phyloP scores from a whole-genome alignment of 2,797 vertebrate genomes.

The Emydoidea blandingii region DNA sequence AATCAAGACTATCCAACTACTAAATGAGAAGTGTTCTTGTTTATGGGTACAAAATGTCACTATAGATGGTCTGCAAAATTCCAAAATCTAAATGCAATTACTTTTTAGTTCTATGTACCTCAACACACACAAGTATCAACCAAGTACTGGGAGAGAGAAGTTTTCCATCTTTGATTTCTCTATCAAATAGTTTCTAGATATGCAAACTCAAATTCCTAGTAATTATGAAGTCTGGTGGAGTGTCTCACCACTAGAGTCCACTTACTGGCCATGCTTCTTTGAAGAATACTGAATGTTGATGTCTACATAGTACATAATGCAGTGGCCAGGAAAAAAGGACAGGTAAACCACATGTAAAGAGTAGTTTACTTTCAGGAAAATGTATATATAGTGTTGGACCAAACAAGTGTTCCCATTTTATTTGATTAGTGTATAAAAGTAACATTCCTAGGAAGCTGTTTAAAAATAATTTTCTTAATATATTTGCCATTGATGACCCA shows the following conservation, averaged over 20 bases:
- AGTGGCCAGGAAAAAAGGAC: neutral
- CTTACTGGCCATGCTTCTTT: neutral
- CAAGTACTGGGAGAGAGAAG: neutral
- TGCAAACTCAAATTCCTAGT: neutral
- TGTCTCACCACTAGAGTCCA: neutral
- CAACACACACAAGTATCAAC: neutral
- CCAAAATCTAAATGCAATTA: neutral
- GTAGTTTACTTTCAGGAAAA: neutral
- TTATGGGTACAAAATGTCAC: neutral
- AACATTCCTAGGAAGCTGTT: neutral
- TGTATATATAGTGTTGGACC: neutral
- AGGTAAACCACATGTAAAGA: neutral
- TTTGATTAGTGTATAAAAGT: neutral
- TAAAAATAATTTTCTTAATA: neutral
- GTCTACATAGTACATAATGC: neutral
- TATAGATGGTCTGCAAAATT: neutral
- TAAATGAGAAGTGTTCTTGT: neutral
- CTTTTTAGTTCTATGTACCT: neutral
- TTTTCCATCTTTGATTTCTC: neutral
- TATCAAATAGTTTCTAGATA: neutral
- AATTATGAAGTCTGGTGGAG: neutral
- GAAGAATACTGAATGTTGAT: neutral
- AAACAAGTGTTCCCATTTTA: neutral
- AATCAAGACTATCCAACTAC: neutral
- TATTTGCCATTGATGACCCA: neutral